These are phyloP conservation scores for Gallinago solitaria DNA, from an alignment of 2,797 vertebrate genomes.

Conservation along the genomic window DNA sequence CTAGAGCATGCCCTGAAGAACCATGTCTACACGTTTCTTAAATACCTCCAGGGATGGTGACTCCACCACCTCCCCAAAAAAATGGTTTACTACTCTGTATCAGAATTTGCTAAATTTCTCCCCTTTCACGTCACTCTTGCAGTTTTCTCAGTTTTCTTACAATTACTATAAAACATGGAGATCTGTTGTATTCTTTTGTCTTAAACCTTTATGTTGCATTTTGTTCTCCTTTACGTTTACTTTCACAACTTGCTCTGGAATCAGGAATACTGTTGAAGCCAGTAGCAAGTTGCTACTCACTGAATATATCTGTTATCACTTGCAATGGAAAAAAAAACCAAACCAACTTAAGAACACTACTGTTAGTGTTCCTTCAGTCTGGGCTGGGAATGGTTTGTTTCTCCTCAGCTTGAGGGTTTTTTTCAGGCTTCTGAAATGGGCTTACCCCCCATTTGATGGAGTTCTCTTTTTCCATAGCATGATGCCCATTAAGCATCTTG, in stretches of 20 bases:
- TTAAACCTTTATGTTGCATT: background rate
- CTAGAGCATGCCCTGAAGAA: too few relatives aligned
- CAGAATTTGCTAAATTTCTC: background rate
- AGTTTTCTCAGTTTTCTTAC: background rate
- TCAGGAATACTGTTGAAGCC: background rate
- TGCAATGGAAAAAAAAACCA: fast-evolving
- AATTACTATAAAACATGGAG: background rate
- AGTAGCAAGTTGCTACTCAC: background rate
- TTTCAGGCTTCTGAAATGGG: background rate
- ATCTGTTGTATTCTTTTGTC: background rate
- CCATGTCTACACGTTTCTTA: too few relatives aligned
- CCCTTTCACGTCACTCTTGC: background rate
- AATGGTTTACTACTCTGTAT: background rate
- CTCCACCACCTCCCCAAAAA: too few relatives aligned
- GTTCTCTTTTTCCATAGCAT: background rate
- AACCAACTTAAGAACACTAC: background rate
- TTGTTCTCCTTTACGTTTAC: background rate
- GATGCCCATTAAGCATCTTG: background rate
- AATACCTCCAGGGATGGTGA: too few relatives aligned
- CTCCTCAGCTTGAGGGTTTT: background rate
- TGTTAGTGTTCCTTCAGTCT: background rate
- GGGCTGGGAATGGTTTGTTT: background rate
- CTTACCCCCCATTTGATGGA: background rate
- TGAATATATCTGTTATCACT: background rate
- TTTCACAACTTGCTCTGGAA: background rate